Base-by-base conservation (phyloP, 2,888 invertebrate genomes). In the Bombylius discolor region DNA sequence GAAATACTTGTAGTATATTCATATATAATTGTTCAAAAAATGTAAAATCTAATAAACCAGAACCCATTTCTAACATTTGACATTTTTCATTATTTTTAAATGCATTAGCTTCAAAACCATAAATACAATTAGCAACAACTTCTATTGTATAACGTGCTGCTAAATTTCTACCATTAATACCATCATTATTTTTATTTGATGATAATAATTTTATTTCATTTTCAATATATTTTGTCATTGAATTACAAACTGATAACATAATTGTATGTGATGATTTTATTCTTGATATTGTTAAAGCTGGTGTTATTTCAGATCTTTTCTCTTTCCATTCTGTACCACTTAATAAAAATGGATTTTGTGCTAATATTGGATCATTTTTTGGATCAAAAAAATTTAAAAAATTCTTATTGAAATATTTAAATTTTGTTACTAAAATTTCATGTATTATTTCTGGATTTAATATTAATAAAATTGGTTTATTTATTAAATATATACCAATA, bases 151-250 rank as follows among this genome's bases (percentile, higher is more conserved):
- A 70, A 11, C 68, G 66, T 49, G 66, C 62, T 31, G 65, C 58
- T 3, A 70, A 60, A 71, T 76, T 71, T 62, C 75, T 76, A 2
- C 68, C 71, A 59, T 78, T 70, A 12, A 76, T 60, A 46, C 74
- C 76, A 51, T 32, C 47, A 14, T 66, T 66, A 55, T 65, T 53
- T 52, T 1, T 11, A 23, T 23, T 23, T 23, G 23, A 23, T 23
- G 23, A 23, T 23, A 23, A 23, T 23, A 60, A 61, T 42, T 62
- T 64, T 0, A 66, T 62, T n/a, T 62, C 11, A 39, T 69, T 64
- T 33, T 69, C 65, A 0, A 80, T 60, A 61, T 73, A 77, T 1
- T 68, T 63, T 1, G 70, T 68, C 59, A 81, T 64, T 47, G 68
- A 67, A 8, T 69, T 61, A 11, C 74, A 69, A 9, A 77, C 76